Base-by-base conservation (phyloP, 2,113 vertebrate species). In the Ancistrus triradiatus region DNA sequence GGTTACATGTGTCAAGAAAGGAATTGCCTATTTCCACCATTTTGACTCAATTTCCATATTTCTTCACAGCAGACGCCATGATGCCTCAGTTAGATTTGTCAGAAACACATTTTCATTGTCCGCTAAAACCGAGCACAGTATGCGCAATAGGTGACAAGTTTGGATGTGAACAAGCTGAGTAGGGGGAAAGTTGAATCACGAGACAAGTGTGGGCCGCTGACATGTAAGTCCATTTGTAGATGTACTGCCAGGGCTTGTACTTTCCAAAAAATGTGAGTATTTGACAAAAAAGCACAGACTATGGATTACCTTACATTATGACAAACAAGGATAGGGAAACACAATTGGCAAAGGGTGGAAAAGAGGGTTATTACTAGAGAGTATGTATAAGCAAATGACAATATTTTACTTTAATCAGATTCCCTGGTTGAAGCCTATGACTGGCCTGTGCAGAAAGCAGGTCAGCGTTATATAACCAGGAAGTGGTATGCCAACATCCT, bases 401-500 rank as follows among this genome's bases (percentile, higher is more conserved):
- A n/a, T n/a, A 67, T 64, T 28, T 50, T 49, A 44, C 75, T 75
- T 74, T 46, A 47, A 28, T 24, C 55, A 40, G 43, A 51, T 57
- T 70, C 68, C 66, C 64, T 64, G 52, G 76, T 40, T 57, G 7
- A 31, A 58, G 63, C 52, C 42, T 69, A 52, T 70, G 72, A 74
- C 67, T 47, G 76, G 46, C 21, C 53, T 65, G 74, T 72, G 61
- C 68, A 52, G 63, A 67, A 82, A 85, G 73, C 68, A 63, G 76
- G 77, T 80, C 74, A 70, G 49, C 69, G 47, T 84, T 79, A 85
- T 82, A 78, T 78, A 85, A 85, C 70, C 77, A 82, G 73, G 72
- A 80, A 80, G 74, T 74, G 68, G 58, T 76, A 73, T 84, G 83
- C 83, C 83, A 86, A 77, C 10, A 38, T 85, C 83, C 81, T 83